Percentiles rank a stretch among this genome's conserved stretches.
These are phyloP conservation scores for Amphilophus citrinellus DNA, from an alignment of 2,113 vertebrate genomes.

Conservation along the genomic window DNA sequence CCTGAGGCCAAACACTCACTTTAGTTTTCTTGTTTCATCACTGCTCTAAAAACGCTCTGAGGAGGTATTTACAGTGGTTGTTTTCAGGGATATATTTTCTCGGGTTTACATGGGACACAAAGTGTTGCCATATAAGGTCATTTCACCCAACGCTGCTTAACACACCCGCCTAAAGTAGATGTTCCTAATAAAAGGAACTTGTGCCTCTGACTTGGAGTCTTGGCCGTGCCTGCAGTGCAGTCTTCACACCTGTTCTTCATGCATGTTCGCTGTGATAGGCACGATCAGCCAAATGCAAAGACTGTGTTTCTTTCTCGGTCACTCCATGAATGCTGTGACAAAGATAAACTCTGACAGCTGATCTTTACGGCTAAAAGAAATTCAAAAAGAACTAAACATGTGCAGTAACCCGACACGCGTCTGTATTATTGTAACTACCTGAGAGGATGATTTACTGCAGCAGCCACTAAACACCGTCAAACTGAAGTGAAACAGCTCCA, in stretches of 20 bases:
- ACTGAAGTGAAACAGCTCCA: constrained; percentile 47
- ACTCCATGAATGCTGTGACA: constrained; percentile 52
- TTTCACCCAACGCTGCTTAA: constrained; percentile 25
- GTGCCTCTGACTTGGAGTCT: neutral
- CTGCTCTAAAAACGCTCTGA: constrained; percentile 54
- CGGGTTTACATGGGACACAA: constrained; percentile 34
- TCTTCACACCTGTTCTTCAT: constrained; percentile 31
- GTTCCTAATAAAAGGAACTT: constrained; percentile 30
- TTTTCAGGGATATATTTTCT: constrained; percentile 58
- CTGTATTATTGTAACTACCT: neutral
- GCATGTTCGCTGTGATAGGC: neutral
- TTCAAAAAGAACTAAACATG: constrained; percentile 20
- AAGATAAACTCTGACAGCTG: constrained; percentile 58
- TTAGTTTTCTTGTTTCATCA: constrained; percentile 54
- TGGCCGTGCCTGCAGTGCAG: neutral
- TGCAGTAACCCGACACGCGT: neutral
- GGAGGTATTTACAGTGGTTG: constrained; percentile 47
- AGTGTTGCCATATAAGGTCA: constrained; percentile 66
- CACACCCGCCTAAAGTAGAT: neutral
- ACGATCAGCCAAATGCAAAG: neutral
- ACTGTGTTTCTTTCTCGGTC: constrained; percentile 17
- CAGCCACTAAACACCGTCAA: neutral
- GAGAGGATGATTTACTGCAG: constrained; percentile 13
- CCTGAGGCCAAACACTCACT: constrained; percentile 22
- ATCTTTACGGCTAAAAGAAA: constrained; percentile 39